Evolutionary conservation across 2,797 vertebrate species (phyloP), one percentile per base, ranked within the genome.

Genomic region (Mustela erminea): DNA sequence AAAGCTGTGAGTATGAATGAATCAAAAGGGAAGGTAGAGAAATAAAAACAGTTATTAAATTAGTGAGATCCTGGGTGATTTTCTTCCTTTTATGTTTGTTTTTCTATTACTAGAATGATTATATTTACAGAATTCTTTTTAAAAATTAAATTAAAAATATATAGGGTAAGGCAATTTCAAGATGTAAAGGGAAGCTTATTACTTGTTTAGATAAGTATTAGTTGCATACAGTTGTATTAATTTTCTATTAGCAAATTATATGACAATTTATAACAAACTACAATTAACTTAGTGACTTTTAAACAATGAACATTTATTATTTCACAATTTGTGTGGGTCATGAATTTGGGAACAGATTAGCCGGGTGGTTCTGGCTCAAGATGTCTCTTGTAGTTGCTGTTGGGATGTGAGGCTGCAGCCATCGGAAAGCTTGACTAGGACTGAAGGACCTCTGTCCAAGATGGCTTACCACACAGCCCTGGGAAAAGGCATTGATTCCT

Each of bases 41-140:
- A 75, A 64, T 80, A 86, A 94, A 93, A 90, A 68, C 25, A 64
- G 41, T 84, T 78, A n/a, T 81, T 90, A 46, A 74, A 6, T 21
- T 46, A 60, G 27, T 95, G 80, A 94, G 23, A 38, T 35, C 21
- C 60, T 81, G 4, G 27, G 5, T 85, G 29, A 14, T n/a, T 27
- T 77, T 83, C 56, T 46, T 49, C 23, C 17, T 82, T 90, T 66
- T 41, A 49, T 68, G 6, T 74, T 90, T 93, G 18, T 64, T 91
- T 95, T 95, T 68, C 15, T 82, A 13, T 56, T 78, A 52, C 88
- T 84, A 32, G 70, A 72, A 60, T 13, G 78, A 83, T 74, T 75
- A 5, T 29, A 54, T 49, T 60, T 91, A 41, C 90, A 84, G n/a
- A 87, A 90, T 80, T 87, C 77, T 78, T 96, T 95, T 87, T 38